phyloP scores from a whole-genome alignment of 2,113 vertebrate species.

The Turnix velox region DNA sequence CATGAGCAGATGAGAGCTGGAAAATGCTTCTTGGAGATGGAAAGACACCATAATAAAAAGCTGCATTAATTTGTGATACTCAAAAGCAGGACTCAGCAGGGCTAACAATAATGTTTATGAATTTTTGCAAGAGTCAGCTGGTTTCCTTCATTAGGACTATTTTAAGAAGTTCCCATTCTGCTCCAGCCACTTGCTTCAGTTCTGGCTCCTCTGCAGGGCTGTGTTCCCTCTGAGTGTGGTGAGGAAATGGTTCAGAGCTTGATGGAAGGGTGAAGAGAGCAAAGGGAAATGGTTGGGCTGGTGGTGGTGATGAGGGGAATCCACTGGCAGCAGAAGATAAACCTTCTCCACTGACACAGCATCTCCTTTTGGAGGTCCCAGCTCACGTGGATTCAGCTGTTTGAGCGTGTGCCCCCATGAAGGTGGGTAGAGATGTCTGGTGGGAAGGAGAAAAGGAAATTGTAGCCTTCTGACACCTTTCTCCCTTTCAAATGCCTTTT shows the following conservation, averaged over 20 bases:
- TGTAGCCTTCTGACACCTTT: background rate
- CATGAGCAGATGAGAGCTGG: slow-evolving; percentile 11
- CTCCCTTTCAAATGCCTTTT: background rate
- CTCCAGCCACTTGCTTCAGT: background rate
- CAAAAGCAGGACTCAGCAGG: background rate
- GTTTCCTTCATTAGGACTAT: slow-evolving; percentile 3
- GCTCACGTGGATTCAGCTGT: background rate
- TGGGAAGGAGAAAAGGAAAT: background rate
- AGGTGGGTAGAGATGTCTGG: background rate
- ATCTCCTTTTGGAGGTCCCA: background rate
- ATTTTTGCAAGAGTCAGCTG: slow-evolving; percentile 23
- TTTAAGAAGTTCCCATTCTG: slow-evolving; percentile 20
- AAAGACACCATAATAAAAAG: background rate
- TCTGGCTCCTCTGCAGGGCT: background rate
- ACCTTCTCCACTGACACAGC: background rate
- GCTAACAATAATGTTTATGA: background rate
- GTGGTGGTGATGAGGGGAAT: background rate
- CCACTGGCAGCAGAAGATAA: background rate
- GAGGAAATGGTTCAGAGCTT: background rate
- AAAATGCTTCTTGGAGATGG: slow-evolving; percentile 9
- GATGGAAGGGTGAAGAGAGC: background rate
- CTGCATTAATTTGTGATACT: slow-evolving; percentile 23
- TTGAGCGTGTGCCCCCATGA: background rate
- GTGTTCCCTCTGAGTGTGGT: background rate
- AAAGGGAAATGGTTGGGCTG: background rate